These are phyloP conservation scores for Pseudochromis fuscus DNA, from an alignment of 2,797 vertebrate genomes.

Conservation along the genomic window DNA sequence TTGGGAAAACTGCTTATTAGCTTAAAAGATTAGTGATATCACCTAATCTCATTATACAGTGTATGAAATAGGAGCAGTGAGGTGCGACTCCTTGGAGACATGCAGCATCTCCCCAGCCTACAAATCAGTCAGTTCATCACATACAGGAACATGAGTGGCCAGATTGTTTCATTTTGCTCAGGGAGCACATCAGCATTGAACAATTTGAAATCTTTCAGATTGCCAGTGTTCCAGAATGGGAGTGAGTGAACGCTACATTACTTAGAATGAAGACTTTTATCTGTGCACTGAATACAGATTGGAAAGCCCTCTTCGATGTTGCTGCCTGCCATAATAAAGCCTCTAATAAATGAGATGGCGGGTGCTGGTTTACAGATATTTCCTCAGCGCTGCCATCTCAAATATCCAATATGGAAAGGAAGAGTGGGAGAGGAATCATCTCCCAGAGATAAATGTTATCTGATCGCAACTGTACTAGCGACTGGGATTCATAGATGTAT, in stretches of 20 bases:
- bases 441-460: slow-evolving; percentile 79
- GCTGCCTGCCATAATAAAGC: slow-evolving; percentile 77
- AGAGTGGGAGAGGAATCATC: slow-evolving; percentile 74
- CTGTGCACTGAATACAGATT: slow-evolving; percentile 75
- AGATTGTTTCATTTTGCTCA: slow-evolving; percentile 76
- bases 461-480: slow-evolving; percentile 62
- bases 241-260: slow-evolving; percentile 72
- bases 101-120: slow-evolving; percentile 46
- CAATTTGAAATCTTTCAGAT: slow-evolving; percentile 77
- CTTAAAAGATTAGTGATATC: slow-evolving; percentile 72
- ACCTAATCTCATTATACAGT: slow-evolving; percentile 70
- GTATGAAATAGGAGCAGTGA: slow-evolving; percentile 64
- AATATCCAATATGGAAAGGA: slow-evolving; percentile 79
- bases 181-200: slow-evolving; percentile 68
- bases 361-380: slow-evolving; percentile 76
- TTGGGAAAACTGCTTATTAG: slow-evolving; percentile 68
- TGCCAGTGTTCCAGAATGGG: slow-evolving; percentile 67
- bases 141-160: slow-evolving; percentile 71
- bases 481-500: slow-evolving; percentile 56
- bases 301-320: slow-evolving; percentile 61
- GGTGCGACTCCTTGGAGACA: slow-evolving; percentile 65
- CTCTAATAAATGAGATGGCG: slow-evolving; percentile 78
- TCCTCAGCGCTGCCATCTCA: slow-evolving; percentile 75
- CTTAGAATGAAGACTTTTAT: slow-evolving; percentile 76
- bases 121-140: slow-evolving; percentile 73